Percentiles rank a stretch among this genome's conserved stretches.
Conservation (phyloP, 2,797 vertebrate species). For the Garrulus glandarius region DNA sequence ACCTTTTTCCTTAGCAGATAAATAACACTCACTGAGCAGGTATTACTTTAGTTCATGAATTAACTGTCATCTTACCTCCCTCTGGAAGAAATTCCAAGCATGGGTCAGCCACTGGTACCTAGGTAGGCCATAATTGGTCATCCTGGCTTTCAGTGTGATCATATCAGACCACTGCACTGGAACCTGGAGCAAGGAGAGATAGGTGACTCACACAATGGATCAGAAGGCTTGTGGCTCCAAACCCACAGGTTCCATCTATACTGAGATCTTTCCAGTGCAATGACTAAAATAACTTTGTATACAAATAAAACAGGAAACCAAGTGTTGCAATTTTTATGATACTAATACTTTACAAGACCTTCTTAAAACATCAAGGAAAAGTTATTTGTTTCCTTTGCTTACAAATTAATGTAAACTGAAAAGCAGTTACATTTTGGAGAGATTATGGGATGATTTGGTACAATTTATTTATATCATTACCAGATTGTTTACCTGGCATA, state of each 20-base stretch:
- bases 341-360: neutral
- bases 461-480: neutral
- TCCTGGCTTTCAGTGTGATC: conserved; percentile 93
- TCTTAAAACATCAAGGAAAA: neutral
- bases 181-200: conserved; percentile 72
- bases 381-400: neutral
- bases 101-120: conserved; percentile 94
- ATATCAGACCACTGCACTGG: conserved; percentile 92
- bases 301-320: neutral
- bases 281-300: neutral
- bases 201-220: neutral
- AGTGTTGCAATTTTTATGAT: neutral
- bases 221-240: neutral
- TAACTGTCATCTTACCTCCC: conserved; percentile 80
- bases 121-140: conserved; percentile 91
- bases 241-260: neutral
- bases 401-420: neutral
- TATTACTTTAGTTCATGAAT: neutral
- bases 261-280: neutral
- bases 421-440: neutral
- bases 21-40: neutral
- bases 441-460: neutral
- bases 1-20: neutral
- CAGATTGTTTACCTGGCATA: neutral
- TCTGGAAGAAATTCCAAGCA: conserved; percentile 97